Percentiles rank a stretch among this genome's conserved stretches.
phyloP scores from a whole-genome alignment of 1,140 invertebrate species.

The Procambarus virginalis region DNA sequence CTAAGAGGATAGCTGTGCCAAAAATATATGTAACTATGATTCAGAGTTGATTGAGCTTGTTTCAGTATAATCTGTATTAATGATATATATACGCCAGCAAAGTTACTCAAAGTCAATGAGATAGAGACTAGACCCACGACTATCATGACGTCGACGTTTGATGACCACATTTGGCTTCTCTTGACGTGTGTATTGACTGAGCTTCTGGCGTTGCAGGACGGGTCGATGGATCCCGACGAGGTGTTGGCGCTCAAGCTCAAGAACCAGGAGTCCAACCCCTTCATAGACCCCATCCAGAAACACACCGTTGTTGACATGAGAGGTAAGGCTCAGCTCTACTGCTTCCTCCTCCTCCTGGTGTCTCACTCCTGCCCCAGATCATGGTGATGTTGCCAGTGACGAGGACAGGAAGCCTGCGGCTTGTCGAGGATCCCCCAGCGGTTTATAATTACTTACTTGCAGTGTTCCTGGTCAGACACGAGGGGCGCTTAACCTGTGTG shows the following conservation, averaged over 20 bases:
- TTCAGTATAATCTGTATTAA: background rate
- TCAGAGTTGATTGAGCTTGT: background rate
- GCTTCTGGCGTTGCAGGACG: conserved; percentile 76
- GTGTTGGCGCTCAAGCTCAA: conserved; percentile 86
- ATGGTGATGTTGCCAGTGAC: too few species aligned
- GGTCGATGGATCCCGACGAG: conserved; percentile 83
- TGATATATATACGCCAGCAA: too few species aligned
- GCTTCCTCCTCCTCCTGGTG: too few species aligned
- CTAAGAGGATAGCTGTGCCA: too few species aligned
- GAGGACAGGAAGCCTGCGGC: too few species aligned
- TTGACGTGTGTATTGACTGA: background rate
- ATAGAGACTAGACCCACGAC: background rate
- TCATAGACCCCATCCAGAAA: conserved; percentile 89
- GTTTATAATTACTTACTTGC: too few species aligned
- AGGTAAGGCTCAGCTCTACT: conserved; percentile 80
- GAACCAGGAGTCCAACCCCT: conserved; percentile 88
- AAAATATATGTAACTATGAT: background rate
- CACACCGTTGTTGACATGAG: conserved; percentile 94
- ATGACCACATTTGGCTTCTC: background rate
- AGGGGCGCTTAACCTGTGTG: too few species aligned
- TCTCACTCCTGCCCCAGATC: too few species aligned
- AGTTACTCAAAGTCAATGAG: too few species aligned
- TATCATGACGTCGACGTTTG: background rate
- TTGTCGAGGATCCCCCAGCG: too few species aligned
- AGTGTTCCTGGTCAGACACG: too few species aligned